Conservation (phyloP, 37 sponge, comb jelly and placozoan genomes). For the Chondrosia reniformis region DNA sequence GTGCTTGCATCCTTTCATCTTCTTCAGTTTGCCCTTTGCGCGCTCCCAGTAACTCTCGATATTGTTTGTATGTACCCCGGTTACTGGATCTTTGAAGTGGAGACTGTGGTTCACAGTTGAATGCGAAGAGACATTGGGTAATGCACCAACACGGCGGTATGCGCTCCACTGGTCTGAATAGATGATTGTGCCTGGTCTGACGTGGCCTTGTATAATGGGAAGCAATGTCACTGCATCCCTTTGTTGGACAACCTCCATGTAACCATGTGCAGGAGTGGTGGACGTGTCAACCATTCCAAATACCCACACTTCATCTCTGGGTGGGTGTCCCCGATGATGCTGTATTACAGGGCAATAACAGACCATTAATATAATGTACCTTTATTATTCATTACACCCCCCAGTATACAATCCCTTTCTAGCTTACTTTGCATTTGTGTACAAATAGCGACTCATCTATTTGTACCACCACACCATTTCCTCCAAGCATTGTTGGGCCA, state of each 20-base stretch:
- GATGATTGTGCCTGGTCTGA: slow-evolving; percentile 40
- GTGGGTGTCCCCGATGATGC: slow-evolving; percentile 45
- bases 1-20: slow-evolving; percentile 47
- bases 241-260: slow-evolving; percentile 48
- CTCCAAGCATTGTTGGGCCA: slow-evolving; percentile 9
- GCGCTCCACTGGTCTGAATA: slow-evolving; percentile 64
- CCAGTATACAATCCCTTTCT: neutral
- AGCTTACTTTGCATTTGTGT: slow-evolving; percentile 24
- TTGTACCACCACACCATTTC: slow-evolving; percentile 14
- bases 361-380: neutral
- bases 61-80: slow-evolving; percentile 62
- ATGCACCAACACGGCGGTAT: slow-evolving; percentile 27
- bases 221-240: slow-evolving; percentile 65
- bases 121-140: slow-evolving; percentile 43
- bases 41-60: slow-evolving; percentile 71
- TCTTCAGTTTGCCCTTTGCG: slow-evolving; percentile 52
- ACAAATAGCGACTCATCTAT: slow-evolving; percentile 23
- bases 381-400: neutral
- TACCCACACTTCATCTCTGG: slow-evolving; percentile 54
- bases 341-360: neutral
- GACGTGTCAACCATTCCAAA: slow-evolving; percentile 66
- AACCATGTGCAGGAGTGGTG: slow-evolving; percentile 37
- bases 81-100: slow-evolving; percentile 47
- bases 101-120: slow-evolving; percentile 54
- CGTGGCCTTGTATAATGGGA: slow-evolving; percentile 54